Percentiles rank a stretch among this genome's conserved stretches.
Conservation (phyloP, 37 sponge, comb jelly and placozoan species). For the Chondrosia reniformis region DNA sequence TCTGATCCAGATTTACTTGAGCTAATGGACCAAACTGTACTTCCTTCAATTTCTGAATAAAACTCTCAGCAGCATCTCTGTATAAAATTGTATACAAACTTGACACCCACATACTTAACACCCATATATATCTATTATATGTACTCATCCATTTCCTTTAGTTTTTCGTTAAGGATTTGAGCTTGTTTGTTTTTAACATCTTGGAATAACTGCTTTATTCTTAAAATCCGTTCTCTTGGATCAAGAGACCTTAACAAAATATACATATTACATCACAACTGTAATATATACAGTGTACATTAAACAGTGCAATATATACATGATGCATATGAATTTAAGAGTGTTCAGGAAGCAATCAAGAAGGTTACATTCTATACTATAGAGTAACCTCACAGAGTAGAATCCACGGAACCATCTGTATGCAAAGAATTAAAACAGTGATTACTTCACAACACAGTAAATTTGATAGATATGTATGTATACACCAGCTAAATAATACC, state of each 20-base stretch:
- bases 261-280: neutral
- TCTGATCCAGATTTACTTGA: neutral
- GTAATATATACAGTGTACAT: too few relatives aligned
- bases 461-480: too few relatives aligned
- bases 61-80: neutral
- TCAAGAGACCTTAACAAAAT: neutral
- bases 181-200: neutral
- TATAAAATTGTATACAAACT: neutral
- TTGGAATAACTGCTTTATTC: neutral
- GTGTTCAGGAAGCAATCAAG: too few relatives aligned
- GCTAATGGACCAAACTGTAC: constrained; percentile 19
- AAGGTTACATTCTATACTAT: too few relatives aligned
- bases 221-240: neutral
- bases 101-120: neutral
- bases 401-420: too few relatives aligned
- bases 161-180: neutral
- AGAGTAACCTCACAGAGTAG: too few relatives aligned
- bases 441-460: too few relatives aligned
- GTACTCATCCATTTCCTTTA: constrained; percentile 5
- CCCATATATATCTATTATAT: neutral
- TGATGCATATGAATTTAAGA: too few relatives aligned
- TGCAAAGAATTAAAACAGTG: too few relatives aligned
- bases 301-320: too few relatives aligned
- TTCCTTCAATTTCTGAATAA: constrained; percentile 17
- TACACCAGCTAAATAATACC: too few relatives aligned